These are phyloP conservation scores for Dermolepida albohirtum DNA, from an alignment of 2,888 invertebrate genomes.

Conservation along the genomic window DNA sequence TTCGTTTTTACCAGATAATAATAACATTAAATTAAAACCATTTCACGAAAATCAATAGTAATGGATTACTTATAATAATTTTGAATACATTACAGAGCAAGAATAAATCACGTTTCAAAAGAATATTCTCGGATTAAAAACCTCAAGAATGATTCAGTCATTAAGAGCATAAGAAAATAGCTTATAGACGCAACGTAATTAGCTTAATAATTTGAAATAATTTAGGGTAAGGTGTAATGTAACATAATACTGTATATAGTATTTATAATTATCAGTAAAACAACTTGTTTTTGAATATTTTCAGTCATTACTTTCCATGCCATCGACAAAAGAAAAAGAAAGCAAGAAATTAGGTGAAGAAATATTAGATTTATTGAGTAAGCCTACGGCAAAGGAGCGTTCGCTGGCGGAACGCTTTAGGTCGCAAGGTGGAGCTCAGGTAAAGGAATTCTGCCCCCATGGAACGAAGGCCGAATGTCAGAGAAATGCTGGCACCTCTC, in stretches of 20 bases:
- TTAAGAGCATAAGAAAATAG: too few relatives aligned
- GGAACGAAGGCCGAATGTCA: slow-evolving; percentile 92
- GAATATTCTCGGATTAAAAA: too few relatives aligned
- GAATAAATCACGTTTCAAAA: too few relatives aligned
- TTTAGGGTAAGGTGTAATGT: too few relatives aligned
- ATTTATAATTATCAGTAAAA: background rate
- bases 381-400: slow-evolving; percentile 96
- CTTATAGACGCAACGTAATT: too few relatives aligned
- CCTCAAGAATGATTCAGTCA: too few relatives aligned
- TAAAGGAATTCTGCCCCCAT: slow-evolving; percentile 96
- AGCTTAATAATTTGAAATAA: too few relatives aligned
- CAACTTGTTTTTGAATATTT: slow-evolving; percentile 39
- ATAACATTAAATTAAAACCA: too few relatives aligned
- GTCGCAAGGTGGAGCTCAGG: slow-evolving; percentile 93
- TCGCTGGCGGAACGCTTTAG: slow-evolving; percentile 95
- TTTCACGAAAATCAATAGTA: too few relatives aligned
- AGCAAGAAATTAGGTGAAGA: slow-evolving; percentile 96
- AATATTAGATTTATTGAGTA: slow-evolving; percentile 91
- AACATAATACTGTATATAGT: background rate
- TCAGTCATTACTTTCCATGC: slow-evolving; percentile 88
- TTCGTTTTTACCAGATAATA: too few relatives aligned
- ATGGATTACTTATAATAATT: too few relatives aligned
- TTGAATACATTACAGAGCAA: too few relatives aligned
- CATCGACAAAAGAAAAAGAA: slow-evolving; percentile 94
- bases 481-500: slow-evolving; percentile 65